These are phyloP conservation scores for Petromus typicus DNA, from an alignment of 2,113 vertebrate species.

Conservation along the genomic window DNA sequence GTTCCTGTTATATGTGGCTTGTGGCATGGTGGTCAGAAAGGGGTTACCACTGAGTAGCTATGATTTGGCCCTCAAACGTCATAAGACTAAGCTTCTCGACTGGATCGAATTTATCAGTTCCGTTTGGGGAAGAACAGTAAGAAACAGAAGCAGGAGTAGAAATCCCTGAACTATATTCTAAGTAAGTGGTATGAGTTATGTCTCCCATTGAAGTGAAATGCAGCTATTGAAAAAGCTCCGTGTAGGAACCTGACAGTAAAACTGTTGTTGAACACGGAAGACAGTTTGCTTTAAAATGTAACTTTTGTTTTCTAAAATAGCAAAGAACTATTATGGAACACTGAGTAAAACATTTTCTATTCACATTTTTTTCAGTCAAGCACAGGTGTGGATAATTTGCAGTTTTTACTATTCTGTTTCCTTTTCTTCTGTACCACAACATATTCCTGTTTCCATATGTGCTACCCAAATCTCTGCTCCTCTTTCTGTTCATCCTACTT, in stretches of 20 bases:
- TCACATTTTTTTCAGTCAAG: not conserved
- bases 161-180: not conserved
- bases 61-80: not conserved
- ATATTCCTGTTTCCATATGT: not conserved
- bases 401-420: not conserved
- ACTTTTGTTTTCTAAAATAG: not conserved
- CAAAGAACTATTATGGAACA: not conserved
- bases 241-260: not conserved
- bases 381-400: not conserved
- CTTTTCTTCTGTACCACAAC: not conserved
- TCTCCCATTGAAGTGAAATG: not conserved
- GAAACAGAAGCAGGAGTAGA: not conserved
- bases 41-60: not conserved
- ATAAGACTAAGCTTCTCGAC: not conserved
- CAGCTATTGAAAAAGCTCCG: not conserved
- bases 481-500: not conserved
- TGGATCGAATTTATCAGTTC: not conserved
- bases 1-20: not conserved
- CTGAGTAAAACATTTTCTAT: not conserved
- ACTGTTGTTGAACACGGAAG: conserved; percentile 14
- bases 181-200: not conserved
- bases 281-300: not conserved
- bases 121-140: not conserved
- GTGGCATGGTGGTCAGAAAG: not conserved
- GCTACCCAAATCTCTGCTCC: not conserved